Base-by-base conservation (phyloP, 2,888 invertebrate genomes). In the Mythimna pallens region DNA sequence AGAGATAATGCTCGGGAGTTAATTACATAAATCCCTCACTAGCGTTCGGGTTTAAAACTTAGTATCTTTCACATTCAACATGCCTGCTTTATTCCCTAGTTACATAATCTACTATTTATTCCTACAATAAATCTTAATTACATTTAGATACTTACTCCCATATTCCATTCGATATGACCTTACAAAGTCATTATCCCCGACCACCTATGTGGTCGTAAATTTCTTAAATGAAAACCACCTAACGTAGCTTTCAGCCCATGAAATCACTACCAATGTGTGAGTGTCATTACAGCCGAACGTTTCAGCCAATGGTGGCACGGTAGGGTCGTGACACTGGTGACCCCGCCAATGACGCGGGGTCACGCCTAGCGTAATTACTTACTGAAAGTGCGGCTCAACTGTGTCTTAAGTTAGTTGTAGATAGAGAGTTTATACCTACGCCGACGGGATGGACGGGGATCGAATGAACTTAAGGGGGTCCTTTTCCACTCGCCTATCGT, bases 241-340 rank as follows among this genome's bases (percentile, higher is more conserved):
- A 54, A 54, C 58, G 17, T 20, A 47, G 6, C 47, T 20, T 47
- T 47, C 47, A 81, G 67, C 70, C 65, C 62, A 65, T 77, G 3
- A 70, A 81, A 65, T 14, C 8, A 5, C 2, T 55, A 30, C 65
- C 9, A 22, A 63, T 74, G 74, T 81, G 78, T 69, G 82, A 0
- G 78, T 72, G 64, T 62, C 54, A 54, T 22, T 61, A 40, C 59
- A 40, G 59, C 7, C 36, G 22, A 59, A 14, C 36, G 59, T 40
- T 58, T 65, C 67, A 76, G 85, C 94, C 93, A 94, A 94, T 94
- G 73, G 90, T 50, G 50, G 65, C 54, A n/a, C 62, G 63, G 84
- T 82, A 89, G 93, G 94, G 93, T 94, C 93, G 88, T 90, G 95
- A 94, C 95, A 94, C 92, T 92, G 93, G 88, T 90, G 95, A 94